Percentiles rank a stretch among this genome's conserved stretches.
Conservation (phyloP, 64 coral and sea anemone species). For the Pachyseris speciosa region DNA sequence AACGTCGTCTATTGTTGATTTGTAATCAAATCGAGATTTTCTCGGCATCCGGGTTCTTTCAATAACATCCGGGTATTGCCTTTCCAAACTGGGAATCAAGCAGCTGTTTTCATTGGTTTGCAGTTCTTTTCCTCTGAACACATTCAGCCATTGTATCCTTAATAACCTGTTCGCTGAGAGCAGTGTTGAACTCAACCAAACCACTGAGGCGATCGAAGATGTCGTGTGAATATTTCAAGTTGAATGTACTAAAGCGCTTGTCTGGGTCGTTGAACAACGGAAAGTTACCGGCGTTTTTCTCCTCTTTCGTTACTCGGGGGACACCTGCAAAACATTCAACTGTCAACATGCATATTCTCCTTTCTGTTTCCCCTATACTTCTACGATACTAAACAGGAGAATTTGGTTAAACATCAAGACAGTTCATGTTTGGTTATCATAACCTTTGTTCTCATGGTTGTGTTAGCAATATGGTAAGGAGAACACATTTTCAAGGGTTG, state of each 20-base stretch:
- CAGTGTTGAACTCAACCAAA: constrained; percentile 81
- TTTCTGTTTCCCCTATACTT: too few relatives aligned
- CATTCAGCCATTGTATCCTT: constrained; percentile 75
- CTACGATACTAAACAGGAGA: too few relatives aligned
- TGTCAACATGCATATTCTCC: too few relatives aligned
- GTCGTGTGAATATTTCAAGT: constrained; percentile 78
- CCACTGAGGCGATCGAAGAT: constrained; percentile 70
- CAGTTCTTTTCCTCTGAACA: constrained; percentile 28
- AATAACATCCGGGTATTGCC: not conserved
- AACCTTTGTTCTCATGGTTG: too few relatives aligned
- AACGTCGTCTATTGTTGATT: too few relatives aligned
- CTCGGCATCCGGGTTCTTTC: not conserved
- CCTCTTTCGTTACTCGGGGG: constrained; percentile 53
- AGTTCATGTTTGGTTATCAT: too few relatives aligned
- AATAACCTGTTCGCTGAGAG: constrained; percentile 65
- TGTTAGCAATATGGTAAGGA: too few relatives aligned
- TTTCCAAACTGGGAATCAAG: not conserved
- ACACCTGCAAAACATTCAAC: constrained; percentile 32
- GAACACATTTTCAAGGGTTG: too few relatives aligned
- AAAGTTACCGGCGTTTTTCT: constrained; percentile 63
- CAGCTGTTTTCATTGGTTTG: not conserved
- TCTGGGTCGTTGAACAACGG: constrained; percentile 81
- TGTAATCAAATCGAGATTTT: too few relatives aligned
- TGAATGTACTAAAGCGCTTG: constrained; percentile 69
- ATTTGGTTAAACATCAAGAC: too few relatives aligned